Base-by-base conservation (phyloP, 64 coral and sea anemone genomes). In the Cladopsammia gracilis region DNA sequence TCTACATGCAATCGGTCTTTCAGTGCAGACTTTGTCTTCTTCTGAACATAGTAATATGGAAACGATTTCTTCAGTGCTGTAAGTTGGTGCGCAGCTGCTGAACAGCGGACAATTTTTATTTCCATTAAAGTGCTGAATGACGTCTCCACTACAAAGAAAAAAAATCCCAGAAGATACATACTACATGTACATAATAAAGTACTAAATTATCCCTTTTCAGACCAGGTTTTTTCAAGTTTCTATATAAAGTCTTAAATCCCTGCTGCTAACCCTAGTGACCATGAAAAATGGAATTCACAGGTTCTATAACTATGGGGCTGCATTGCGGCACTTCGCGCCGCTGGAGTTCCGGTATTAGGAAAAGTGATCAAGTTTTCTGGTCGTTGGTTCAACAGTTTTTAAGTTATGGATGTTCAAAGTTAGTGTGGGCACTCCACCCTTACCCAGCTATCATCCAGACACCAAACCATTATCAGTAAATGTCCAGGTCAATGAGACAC, bases 141-240 rank as follows among this genome's bases (percentile, higher is more conserved):
- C 12, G 53, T 74, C 71, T 16, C 45, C 71, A 34, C 25, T 71
- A 34, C 20, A 71, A 10, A 10, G 25, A 25, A 71, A 73, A 73
- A 73, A 47, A 73, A 47, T 18, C 71, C 67, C 67, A 70, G 67
- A 70, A 70, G 67, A 70, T 70, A 70, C 67, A 70, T 70, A 70
- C 23, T 70, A 34, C 34, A 34, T 70, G 67, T 70, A 26, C 67
- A 70, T 70, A 70, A 70, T 70, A 6, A 23, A 70, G 23, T 70
- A 25, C 67, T 23, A 70, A 70, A 70, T 70, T 70, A 70, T 70
- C 23, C 67, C 24, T 70, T 70, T 70, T 70, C 25, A 70, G 67
- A 70, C 67, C 67, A 70, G 22, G 67, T 70, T 70, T 70, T 70
- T 70, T 70, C 67, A 70, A 70, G 67, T 70, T 70, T 70, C 67